Evolutionary conservation across 1,140 invertebrate species (phyloP), one percentile per base, ranked within the genome.

Genomic region (Steinernema khuongi): DNA sequence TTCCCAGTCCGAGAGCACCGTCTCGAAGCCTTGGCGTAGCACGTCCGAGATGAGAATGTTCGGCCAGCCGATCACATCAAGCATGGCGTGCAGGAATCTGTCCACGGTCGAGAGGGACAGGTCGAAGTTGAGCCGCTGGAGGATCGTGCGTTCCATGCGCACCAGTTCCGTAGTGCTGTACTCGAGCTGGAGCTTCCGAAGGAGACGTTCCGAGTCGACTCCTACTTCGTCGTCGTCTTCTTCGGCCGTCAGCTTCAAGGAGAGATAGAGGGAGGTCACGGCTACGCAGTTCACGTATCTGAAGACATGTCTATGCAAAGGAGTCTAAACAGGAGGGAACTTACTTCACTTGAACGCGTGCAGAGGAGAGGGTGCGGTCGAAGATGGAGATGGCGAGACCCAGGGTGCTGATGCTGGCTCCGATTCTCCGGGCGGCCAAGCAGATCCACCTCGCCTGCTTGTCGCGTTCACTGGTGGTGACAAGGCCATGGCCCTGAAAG

Each of bases 261-360:
- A 72, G 18, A 77, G 70, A 66, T 74, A 68, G 30, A 77, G 60
- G 41, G 69, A 67, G 19, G 74, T 73, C 26, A 73, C 72, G 14
- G 75, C 75, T 4, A 77, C 75, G 33, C 75, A 77, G 66, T 77
- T 77, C 60, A 77, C 67, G 68, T 77, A 77, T 67, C 72, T 77
- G 67, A 73, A 73, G 11, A 19, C 22, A 68, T 22, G 30, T 14
- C 67, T 14, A 70, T 32, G 18, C 11, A 19, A 67, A 17, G 50
- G 50, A 60, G 26, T n/a, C 50, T 60, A 17, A 60, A 26, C n/a
- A n/a, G 19, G 14, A 14, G 28, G 32, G 69, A 17, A 71, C 44
- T 71, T 26, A 72, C 71, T 36, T 72, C 30, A 66, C 19, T 19
- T 60, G 70, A 29, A 75, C 70, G 0, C 70, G 7, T 2, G 70